Evolutionary conservation across 2,797 vertebrate genomes (phyloP).

Genomic region (Pantherophis alleghaniensis): DNA sequence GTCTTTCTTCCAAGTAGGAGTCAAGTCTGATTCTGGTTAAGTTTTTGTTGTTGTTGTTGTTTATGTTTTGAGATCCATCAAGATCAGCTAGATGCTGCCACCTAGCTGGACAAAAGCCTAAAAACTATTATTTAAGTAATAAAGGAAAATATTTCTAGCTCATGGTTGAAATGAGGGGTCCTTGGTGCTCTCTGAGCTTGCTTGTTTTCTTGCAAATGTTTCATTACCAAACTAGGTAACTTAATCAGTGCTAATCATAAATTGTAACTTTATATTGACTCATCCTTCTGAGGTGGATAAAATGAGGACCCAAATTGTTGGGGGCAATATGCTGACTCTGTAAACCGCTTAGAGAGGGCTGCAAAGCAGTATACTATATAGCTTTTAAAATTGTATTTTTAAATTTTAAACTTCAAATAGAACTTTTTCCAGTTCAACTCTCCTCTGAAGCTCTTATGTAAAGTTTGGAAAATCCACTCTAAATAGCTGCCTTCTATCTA

Average conservation of each 20-base stretch:
- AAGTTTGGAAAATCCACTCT: neutral
- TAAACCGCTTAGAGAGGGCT: no score
- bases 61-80: neutral
- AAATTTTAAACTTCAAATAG: neutral
- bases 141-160: no score
- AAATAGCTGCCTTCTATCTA: neutral
- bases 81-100: neutral
- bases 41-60: neutral
- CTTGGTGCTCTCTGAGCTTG: no score
- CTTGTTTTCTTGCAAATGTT: no score
- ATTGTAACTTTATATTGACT: no score
- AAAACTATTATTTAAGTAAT: neutral
- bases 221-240: no score
- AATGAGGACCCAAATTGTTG: no score
- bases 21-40: neutral
- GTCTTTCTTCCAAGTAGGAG: neutral
- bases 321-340: no score
- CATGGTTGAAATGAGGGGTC: no score
- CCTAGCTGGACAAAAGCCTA: neutral
- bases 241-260: no score
- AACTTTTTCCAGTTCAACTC: neutral
- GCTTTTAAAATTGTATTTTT: neutral
- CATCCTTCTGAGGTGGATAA: no score
- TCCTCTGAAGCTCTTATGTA: neutral
- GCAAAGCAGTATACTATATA: no score